These are phyloP conservation scores for Cephalopterus ornatus DNA, from an alignment of 2,113 vertebrate genomes.

Conservation along the genomic window DNA sequence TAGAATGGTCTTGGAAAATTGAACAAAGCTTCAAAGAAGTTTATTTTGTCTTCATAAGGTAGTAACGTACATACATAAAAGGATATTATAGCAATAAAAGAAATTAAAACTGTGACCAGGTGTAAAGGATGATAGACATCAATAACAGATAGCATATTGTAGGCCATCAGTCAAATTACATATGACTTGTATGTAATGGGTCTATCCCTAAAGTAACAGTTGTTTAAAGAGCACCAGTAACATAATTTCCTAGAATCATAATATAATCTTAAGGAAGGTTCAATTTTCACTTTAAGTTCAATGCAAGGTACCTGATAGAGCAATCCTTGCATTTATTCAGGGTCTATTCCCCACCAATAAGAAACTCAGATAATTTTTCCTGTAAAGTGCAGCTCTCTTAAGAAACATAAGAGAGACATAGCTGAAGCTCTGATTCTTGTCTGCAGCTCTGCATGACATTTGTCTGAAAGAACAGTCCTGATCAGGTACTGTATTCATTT, in stretches of 20 bases:
- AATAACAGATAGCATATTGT: background rate
- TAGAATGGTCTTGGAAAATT: background rate
- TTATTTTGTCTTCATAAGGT: background rate
- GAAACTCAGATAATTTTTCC: background rate
- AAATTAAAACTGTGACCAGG: background rate
- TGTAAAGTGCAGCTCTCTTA: background rate
- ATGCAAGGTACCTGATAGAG: background rate
- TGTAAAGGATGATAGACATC: background rate
- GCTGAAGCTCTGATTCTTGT: background rate
- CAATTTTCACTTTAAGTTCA: constrained; percentile 10
- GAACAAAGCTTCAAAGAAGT: background rate
- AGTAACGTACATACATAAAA: background rate
- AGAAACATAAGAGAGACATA: background rate
- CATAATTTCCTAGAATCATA: background rate
- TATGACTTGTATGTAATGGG: rapidly evolving
- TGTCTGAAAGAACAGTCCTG: background rate
- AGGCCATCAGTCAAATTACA: background rate
- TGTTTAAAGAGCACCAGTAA: background rate
- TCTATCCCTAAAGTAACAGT: background rate
- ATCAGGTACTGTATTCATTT: background rate
- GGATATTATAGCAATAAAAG: background rate
- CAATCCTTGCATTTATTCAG: background rate
- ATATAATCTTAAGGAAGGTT: background rate
- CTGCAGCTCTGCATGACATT: background rate
- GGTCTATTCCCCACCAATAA: background rate